Evolutionary conservation across 2,113 vertebrate genomes (phyloP).

Genomic region (Xenotilapia flavipinnis): DNA sequence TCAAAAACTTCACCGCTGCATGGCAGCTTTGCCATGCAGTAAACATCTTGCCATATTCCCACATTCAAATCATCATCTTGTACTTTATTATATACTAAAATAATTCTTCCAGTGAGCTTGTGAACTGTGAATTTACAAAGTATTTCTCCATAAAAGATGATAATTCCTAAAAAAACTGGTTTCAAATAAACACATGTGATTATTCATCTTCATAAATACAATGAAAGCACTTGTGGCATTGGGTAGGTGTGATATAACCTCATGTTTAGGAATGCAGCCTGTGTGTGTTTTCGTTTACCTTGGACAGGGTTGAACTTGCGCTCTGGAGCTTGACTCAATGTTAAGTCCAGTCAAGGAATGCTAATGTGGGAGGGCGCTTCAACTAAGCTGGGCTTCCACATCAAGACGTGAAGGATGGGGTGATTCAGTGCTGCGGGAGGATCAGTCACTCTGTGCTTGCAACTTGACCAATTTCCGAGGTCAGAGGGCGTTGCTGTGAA

Average conservation of each 20-base stretch:
- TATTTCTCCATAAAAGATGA: not conserved
- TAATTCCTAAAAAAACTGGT: not conserved
- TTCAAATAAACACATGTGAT: not conserved
- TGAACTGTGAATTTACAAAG: not conserved
- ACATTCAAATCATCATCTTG: not conserved
- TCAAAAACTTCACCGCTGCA: not conserved
- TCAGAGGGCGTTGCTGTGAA: conserved; percentile 15
- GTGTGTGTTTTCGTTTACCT: conserved; percentile 39
- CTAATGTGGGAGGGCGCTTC: not conserved
- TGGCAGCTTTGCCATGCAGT: not conserved
- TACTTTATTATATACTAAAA: not conserved
- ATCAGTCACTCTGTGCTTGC: conserved; percentile 21
- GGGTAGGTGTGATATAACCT: conserved; percentile 30
- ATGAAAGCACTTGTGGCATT: not conserved
- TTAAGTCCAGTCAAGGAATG: conserved; percentile 25
- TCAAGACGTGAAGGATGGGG: conserved; percentile 12
- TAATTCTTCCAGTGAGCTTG: not conserved
- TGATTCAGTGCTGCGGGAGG: not conserved
- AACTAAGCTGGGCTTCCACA: conserved; percentile 1
- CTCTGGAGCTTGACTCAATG: conserved; percentile 19
- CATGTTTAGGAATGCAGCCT: conserved; percentile 41
- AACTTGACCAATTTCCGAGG: conserved; percentile 17
- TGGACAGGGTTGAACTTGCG: conserved; percentile 55
- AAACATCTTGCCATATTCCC: conserved; percentile 4
- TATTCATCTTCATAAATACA: not conserved